Evolutionary conservation across 1,140 invertebrate genomes (phyloP).

Genomic region (Aphis craccivora): DNA sequence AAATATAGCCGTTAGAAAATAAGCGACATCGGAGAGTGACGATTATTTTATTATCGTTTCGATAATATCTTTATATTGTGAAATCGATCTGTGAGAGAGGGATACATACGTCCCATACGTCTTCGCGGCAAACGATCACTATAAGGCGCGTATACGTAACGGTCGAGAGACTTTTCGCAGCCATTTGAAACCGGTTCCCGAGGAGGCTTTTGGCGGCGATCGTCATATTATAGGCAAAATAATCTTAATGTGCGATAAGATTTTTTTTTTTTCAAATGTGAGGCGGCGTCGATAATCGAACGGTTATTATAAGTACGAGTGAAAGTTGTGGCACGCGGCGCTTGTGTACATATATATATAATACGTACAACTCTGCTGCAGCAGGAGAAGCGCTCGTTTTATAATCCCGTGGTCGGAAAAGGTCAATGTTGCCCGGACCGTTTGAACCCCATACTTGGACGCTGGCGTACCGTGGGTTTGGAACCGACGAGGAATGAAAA

Average conservation of each 20-base stretch:
- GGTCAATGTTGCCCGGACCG: neutral
- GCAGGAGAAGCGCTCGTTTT: neutral
- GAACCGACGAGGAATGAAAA: neutral
- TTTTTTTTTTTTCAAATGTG: neutral
- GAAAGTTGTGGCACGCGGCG: neutral
- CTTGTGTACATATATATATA: too few relatives aligned
- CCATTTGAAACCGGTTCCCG: neutral
- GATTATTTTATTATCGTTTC: neutral
- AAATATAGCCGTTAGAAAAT: neutral
- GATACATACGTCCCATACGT: neutral
- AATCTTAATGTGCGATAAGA: neutral
- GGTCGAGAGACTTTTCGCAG: neutral
- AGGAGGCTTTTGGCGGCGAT: neutral
- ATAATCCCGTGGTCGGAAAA: neutral
- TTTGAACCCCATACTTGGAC: neutral
- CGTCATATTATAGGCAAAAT: neutral
- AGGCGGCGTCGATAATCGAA: neutral
- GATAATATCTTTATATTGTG: neutral
- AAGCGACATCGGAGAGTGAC: neutral
- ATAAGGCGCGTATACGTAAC: too few relatives aligned
- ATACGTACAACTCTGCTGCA: too few relatives aligned
- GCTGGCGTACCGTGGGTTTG: neutral
- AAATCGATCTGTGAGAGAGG: neutral
- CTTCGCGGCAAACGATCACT: neutral
- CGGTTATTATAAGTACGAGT: neutral